phyloP scores from a whole-genome alignment of 2,797 vertebrate genomes.

The Botia almorhae region DNA sequence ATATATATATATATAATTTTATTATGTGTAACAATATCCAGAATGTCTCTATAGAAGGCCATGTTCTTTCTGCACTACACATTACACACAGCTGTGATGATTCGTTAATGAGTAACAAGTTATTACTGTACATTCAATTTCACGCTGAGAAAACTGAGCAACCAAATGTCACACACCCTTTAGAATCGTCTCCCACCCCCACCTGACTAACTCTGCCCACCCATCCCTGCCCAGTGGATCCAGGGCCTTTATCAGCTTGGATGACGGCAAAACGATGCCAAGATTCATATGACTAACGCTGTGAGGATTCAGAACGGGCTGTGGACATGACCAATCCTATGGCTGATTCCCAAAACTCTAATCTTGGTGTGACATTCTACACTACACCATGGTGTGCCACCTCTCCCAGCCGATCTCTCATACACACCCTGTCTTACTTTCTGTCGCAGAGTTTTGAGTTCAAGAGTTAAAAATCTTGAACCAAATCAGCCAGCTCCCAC shows the following conservation, averaged over 20 bases:
- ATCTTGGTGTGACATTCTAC: constrained; percentile 77
- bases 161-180: constrained; percentile 30
- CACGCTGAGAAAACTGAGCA: neutral
- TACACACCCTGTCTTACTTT: constrained; percentile 1
- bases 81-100: constrained; percentile 17
- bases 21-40: neutral
- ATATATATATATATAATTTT: no score
- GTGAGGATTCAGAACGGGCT: constrained; percentile 16
- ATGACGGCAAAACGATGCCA: neutral
- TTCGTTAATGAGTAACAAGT: constrained; percentile 45
- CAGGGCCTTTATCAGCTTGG: neutral
- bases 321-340: constrained; percentile 33
- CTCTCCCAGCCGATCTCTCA: constrained; percentile 18
- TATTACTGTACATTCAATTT: constrained; percentile 44
- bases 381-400: constrained; percentile 59
- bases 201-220: neutral
- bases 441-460: neutral
- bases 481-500: neutral
- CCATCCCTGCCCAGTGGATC: neutral
- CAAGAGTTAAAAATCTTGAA: neutral
- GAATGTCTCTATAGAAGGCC: no score
- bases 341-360: constrained; percentile 57
- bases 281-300: neutral
- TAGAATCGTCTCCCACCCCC: constrained; percentile 1
- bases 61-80: constrained; percentile 14